Conservation (phyloP, 2,797 vertebrate species). For the Sitta carolinensis region DNA sequence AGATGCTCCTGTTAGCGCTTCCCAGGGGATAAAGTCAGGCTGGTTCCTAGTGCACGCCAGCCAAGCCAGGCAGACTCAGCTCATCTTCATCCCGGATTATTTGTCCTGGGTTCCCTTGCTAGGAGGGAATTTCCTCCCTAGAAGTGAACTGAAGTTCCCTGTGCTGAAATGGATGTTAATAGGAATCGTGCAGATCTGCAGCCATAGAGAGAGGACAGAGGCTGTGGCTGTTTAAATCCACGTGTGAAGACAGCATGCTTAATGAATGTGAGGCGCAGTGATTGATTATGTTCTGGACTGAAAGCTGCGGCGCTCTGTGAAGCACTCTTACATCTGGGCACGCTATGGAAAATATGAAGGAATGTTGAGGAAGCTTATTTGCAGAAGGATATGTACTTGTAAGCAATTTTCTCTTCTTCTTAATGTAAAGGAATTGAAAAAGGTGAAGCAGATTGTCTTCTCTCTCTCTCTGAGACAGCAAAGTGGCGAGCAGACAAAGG, state of each 20-base stretch:
- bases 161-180: not conserved
- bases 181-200: not conserved
- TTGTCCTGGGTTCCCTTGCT: not conserved
- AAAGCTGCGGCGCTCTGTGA: slow-evolving; percentile 30
- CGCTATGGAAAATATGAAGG: slow-evolving; percentile 70
- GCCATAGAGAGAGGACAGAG: not conserved
- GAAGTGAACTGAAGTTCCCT: slow-evolving; percentile 1
- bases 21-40: slow-evolving; percentile 65
- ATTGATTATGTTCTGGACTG: slow-evolving; percentile 51
- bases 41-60: slow-evolving; percentile 42
- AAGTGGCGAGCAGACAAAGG: slow-evolving; percentile 48
- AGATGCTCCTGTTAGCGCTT: slow-evolving; percentile 68
- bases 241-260: slow-evolving; percentile 56
- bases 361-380: slow-evolving; percentile 86
- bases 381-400: slow-evolving; percentile 83
- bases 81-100: not conserved
- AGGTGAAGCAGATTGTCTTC: not conserved
- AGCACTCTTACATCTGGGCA: slow-evolving; percentile 47
- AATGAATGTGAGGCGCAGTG: slow-evolving; percentile 53
- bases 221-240: slow-evolving; percentile 49
- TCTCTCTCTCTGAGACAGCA: not conserved
- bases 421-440: slow-evolving; percentile 3
- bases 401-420: slow-evolving; percentile 62
- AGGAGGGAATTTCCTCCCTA: not conserved
- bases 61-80: not conserved